phyloP scores from a whole-genome alignment of 2,797 vertebrate species.

The Pangasius larnaudii region DNA sequence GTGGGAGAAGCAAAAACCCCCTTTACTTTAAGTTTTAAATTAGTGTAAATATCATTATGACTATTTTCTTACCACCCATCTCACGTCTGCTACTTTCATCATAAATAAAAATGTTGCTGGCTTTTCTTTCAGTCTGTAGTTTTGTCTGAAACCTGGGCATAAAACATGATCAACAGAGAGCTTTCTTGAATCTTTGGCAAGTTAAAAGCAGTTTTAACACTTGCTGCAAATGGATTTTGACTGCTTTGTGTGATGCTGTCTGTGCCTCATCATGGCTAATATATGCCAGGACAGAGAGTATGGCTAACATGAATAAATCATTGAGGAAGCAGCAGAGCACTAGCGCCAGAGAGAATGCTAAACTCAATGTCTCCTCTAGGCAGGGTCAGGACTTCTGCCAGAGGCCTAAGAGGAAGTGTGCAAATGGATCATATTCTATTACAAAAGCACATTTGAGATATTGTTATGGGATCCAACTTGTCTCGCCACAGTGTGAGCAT shows the following conservation, averaged over 20 bases:
- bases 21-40: constrained; percentile 62
- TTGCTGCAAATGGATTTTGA: constrained; percentile 32
- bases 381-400: constrained; percentile 64
- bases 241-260: constrained; percentile 53
- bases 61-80: constrained; percentile 75
- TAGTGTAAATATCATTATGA: constrained; percentile 89
- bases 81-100: constrained; percentile 71
- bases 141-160: constrained; percentile 46
- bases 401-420: constrained; percentile 57
- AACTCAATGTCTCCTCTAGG: constrained; percentile 67
- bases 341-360: constrained; percentile 61
- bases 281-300: constrained; percentile 50
- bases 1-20: constrained; percentile 64
- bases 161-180: constrained; percentile 18
- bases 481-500: constrained; percentile 71
- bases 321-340: constrained; percentile 60
- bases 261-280: constrained; percentile 54
- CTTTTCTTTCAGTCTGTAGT: constrained; percentile 22
- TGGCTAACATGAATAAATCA: constrained; percentile 71
- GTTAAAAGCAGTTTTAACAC: constrained; percentile 43
- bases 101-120: constrained; percentile 66
- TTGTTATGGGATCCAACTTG: constrained; percentile 66
- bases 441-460: constrained; percentile 71
- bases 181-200: not conserved
- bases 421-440: constrained; percentile 70